A percentile compares a stretch with the other conserved stretches of the same genome.
Evolutionary conservation across 2,113 vertebrate species (phyloP).

Genomic region (Orcinus orca): DNA sequence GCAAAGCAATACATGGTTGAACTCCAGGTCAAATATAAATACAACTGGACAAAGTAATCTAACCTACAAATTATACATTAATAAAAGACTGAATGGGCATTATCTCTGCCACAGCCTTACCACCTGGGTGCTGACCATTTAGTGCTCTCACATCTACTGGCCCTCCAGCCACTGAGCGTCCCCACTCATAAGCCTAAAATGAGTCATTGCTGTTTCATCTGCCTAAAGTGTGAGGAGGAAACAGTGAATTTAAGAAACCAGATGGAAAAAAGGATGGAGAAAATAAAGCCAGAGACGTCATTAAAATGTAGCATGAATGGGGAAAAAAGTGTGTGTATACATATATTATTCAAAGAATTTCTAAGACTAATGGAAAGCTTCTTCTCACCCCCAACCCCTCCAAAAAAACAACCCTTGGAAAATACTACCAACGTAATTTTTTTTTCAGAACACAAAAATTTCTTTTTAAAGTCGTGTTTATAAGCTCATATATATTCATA

Average conservation of each 20-base stretch:
- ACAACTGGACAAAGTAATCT: not conserved
- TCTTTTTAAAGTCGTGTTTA: conserved; percentile 46
- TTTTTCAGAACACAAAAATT: conserved; percentile 40
- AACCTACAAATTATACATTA: not conserved
- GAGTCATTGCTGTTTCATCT: not conserved
- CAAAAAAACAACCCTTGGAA: conserved; percentile 23
- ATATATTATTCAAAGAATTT: not conserved
- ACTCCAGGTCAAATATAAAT: not conserved
- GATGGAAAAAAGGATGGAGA: conserved; percentile 33
- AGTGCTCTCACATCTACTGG: fast-evolving
- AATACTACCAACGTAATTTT: conserved; percentile 33
- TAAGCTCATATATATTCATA: conserved; percentile 70
- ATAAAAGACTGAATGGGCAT: not conserved
- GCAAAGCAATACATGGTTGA: not conserved
- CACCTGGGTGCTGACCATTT: not conserved
- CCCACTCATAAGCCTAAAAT: not conserved
- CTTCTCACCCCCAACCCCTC: not conserved
- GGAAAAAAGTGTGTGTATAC: not conserved
- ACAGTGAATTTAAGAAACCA: conserved; percentile 57
- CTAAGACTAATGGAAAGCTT: not conserved
- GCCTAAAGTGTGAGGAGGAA: conserved; percentile 22
- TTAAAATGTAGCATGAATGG: conserved; percentile 51
- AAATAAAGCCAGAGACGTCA: conserved; percentile 55
- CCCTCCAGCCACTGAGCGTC: not conserved
- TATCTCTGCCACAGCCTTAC: not conserved